Base-by-base conservation (phyloP, 2,888 invertebrate species). In the Sinodicranocentrus sp. region DNA sequence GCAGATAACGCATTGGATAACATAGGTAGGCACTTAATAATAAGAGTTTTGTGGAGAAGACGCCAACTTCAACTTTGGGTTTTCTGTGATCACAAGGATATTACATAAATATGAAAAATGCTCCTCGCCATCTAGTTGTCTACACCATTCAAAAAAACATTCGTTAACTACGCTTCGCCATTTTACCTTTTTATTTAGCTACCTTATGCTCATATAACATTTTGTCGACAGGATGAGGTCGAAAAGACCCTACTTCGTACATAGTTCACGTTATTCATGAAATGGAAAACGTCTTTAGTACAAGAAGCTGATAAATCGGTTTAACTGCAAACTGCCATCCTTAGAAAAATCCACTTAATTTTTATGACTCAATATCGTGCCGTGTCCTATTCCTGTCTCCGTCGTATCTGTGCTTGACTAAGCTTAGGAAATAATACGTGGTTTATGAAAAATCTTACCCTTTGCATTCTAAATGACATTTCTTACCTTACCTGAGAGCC, bases 281-380 rank as follows among this genome's bases (percentile, higher is more conserved):
- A 73, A 73, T 57, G 63, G 33, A 63, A 71, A 65, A 71, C 3
- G 39, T 48, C 48, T 61, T 63, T 15, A 44, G 67, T 44, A 25
- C 23, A 63, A 73, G 44, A 68, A 57, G 19, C 59, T 67, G 82
- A 73, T 82, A 82, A 82, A 82, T 82, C 73, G 67, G 82, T 61
- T 82, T 79, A 63, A 79, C 79, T 72, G 79, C 61, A 73, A 73
- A 82, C 73, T 68, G 54, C 73, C 68, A 67, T 59, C 59, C n/a
- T 43, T 73, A 33, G 54, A 82, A 68, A 73, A 72, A 82, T 82
- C 82, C 82, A 82, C 82, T 82, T 82, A 82, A 79, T 82, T 82
- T 82, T 82, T 82, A 82, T 82, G 73, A 82, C 71, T 82, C 82
- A 82, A 82, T 82, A 73, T 68, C 80, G 54, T 23, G 33, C 13